phyloP scores from a whole-genome alignment of 2,113 vertebrate species.

The Salvelinus sp. region DNA sequence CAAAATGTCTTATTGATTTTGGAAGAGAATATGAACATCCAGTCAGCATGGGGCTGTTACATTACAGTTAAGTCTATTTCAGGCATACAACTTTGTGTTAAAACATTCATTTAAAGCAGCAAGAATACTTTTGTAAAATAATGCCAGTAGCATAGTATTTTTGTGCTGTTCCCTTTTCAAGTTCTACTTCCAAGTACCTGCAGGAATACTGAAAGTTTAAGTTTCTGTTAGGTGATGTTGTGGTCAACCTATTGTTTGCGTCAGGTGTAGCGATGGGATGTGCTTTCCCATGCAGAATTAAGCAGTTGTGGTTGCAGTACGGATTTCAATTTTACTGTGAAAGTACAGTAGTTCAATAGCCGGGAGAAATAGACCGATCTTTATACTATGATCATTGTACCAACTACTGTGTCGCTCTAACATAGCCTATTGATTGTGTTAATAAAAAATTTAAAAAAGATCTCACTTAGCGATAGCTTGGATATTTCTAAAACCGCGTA shows the following conservation, averaged over 20 bases:
- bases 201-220: background rate
- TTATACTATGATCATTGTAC: background rate
- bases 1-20: conserved; percentile 27
- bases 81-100: conserved; percentile 3
- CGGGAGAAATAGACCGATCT: background rate
- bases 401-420: background rate
- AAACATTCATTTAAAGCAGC: conserved; percentile 18
- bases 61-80: conserved; percentile 12
- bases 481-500: background rate
- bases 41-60: conserved; percentile 7
- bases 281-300: background rate
- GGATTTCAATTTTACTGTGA: background rate
- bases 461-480: background rate
- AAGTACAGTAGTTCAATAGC: background rate
- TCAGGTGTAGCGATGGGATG: background rate
- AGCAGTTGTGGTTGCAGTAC: background rate
- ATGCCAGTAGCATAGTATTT: background rate
- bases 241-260: background rate
- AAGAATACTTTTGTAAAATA: background rate
- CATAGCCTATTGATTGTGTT: background rate
- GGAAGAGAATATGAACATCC: conserved; percentile 8
- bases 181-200: background rate
- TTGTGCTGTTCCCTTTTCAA: background rate
- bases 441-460: too few relatives aligned
- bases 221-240: background rate